Percentiles rank a stretch among this genome's conserved stretches.
These are phyloP conservation scores for Dufourea novaeangliae DNA, from an alignment of 1,140 invertebrate genomes.

Conservation along the genomic window DNA sequence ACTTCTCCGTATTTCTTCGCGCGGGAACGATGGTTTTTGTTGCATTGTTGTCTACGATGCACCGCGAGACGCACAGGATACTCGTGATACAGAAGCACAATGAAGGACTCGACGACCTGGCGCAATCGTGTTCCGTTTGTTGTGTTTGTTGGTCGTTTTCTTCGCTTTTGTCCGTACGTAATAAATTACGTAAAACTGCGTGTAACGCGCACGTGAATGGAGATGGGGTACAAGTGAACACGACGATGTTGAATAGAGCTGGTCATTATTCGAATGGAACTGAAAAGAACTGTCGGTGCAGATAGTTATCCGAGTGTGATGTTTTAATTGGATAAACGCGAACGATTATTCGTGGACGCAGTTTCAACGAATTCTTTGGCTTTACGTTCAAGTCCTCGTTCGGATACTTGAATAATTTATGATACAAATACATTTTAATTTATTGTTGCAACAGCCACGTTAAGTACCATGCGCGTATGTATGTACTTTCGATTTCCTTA, in stretches of 20 bases:
- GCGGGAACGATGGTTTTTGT: background rate
- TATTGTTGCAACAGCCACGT: background rate
- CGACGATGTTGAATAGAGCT: background rate
- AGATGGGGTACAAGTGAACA: background rate
- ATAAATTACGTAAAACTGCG: conserved; percentile 7
- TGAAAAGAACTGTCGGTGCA: too few relatives aligned
- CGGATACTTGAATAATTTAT: background rate
- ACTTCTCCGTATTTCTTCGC: background rate
- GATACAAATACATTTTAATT: background rate
- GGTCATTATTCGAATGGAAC: background rate
- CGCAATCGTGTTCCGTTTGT: background rate
- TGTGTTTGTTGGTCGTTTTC: background rate
- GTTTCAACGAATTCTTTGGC: background rate
- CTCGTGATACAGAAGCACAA: background rate
- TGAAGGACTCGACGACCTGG: background rate
- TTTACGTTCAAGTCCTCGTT: background rate
- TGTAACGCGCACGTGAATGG: background rate
- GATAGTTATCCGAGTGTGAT: background rate
- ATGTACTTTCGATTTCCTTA: background rate
- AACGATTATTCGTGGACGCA: background rate
- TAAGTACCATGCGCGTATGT: background rate
- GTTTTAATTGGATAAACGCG: background rate
- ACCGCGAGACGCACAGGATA: background rate
- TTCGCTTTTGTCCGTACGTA: background rate
- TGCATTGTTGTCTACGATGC: background rate